Evolutionary conservation across 1,140 invertebrate genomes (phyloP), one percentile per base, ranked within the genome.

Genomic region (Pseudomyrmex gracilis): DNA sequence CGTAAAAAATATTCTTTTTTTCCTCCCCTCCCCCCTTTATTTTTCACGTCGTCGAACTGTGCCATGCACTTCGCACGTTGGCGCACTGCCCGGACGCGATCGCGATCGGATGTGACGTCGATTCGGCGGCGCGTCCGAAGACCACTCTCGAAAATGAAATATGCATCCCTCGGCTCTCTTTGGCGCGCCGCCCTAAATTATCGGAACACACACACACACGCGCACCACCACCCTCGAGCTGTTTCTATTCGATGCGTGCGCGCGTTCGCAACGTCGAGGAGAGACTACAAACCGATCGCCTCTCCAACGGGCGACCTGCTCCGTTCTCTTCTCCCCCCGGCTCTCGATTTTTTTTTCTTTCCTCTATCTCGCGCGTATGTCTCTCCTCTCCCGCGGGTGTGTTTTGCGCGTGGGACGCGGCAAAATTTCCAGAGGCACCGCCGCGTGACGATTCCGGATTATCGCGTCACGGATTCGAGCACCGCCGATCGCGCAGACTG

Each of bases 261-360:
- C 61, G 83, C 85, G 86, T 86, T 82, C 85, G 74, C 67, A 87
- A 90, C 88, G 34, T 5, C 89, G 67, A 86, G 76, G 84, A 71
- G 86, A 90, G 90, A 93, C 92, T 92, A 92, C 10, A 13, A 3
- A 12, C 13, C 49, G 13, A 51, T 92, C 90, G 76, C 15, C 20
- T 49, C 58, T 13, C 24, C 49, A 73, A 53, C 78, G 77, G 68
- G 88, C 90, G 90, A 92, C 89, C 90, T 91, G 90, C 90, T n/a
- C n/a, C 88, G 89, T 89, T 77, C 84, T 82, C 82, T 85, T 71
- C 63, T 60, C 78, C 88, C 85, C 78, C 88, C 85, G 45, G 68
- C 71, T 47, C 34, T 4, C 34, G 34, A 5, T 66, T 57, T 66
- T 57, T 67, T 83, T 68, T 51, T 34, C 57, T 66, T 85, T 55